Percentiles rank a stretch among this genome's conserved stretches.
Evolutionary conservation across 1,140 invertebrate species (phyloP).

Genomic region (Coenobita brevimanus): DNA sequence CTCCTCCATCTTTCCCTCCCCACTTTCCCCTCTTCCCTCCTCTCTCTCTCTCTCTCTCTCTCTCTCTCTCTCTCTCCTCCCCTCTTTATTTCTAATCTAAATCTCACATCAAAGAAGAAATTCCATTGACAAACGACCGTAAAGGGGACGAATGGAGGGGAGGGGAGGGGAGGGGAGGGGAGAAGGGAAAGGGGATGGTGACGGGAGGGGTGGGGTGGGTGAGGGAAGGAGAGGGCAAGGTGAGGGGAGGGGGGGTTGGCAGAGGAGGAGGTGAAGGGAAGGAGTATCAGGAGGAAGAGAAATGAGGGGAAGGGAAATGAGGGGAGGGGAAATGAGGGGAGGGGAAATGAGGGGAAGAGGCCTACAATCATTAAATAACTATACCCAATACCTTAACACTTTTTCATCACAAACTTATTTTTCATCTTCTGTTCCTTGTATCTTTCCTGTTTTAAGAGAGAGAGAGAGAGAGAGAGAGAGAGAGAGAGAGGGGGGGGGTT

Average conservation of each 20-base stretch:
- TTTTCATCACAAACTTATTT: too few species aligned
- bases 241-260: background rate
- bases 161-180: background rate
- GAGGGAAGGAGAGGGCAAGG: background rate
- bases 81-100: background rate
- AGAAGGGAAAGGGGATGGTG: background rate
- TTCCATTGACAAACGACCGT: slow-evolving; percentile 39
- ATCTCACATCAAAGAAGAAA: slow-evolving; percentile 53
- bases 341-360: background rate
- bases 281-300: background rate
- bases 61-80: slow-evolving; percentile 8
- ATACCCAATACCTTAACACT: too few species aligned
- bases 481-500: background rate
- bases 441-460: background rate
- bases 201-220: background rate
- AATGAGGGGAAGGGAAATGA: too few species aligned
- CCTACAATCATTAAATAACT: too few species aligned
- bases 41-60: slow-evolving; percentile 9
- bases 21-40: background rate
- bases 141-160: background rate
- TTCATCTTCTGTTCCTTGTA: too few species aligned
- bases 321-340: background rate
- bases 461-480: background rate
- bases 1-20: background rate
- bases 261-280: background rate